Evolutionary conservation across 1,140 invertebrate genomes (phyloP), one percentile per base, ranked within the genome.

Genomic region (Hycleus cichorii): DNA sequence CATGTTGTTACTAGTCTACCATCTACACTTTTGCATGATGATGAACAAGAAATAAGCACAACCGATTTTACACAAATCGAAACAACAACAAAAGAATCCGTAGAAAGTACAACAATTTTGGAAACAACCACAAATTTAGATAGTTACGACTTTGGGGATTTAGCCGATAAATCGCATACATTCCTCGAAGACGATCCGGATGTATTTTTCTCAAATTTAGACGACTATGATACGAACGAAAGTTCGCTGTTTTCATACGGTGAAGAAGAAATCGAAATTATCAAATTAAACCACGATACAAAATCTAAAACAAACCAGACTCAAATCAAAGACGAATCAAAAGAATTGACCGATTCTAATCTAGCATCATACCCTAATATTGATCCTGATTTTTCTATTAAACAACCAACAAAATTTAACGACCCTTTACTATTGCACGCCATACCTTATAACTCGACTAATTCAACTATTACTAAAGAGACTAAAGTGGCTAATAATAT

Each of bases 341-440:
- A 71, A 59, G 70, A 72, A 62, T 55, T 69, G 24, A 70, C 65
- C 2, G 64, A 70, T 48, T 58, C 50, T 4, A 60, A 64, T 60
- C 42, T 60, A 40, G 42, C 63, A 6, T 48, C 49, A 18, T 39
- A 45, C n/a, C 43, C 53, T 9, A 60, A 59, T 40, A 42, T 39
- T 3, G 45, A 38, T 47, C 8, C 39, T 25, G 64, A 65, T 49
- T 47, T 68, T 9, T 54, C 60, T 7, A 40, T 56, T 11, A 47
- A 61, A 26, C 57, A 58, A n/a, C 2, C 49, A 40, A 38, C 48
- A 12, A 60, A 53, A 26, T 60, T 66, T 26, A 59, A 69, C 32
- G 53, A 59, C 24, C 60, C 60, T 4, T 38, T 52, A 39, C 44
- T 55, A 4, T 40, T 55, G 45, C 52, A 55, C 49, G 47, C 32